Evolutionary conservation across 2,797 vertebrate genomes (phyloP), one percentile per base, ranked within the genome.

Genomic region (Podarcis siculus): DNA sequence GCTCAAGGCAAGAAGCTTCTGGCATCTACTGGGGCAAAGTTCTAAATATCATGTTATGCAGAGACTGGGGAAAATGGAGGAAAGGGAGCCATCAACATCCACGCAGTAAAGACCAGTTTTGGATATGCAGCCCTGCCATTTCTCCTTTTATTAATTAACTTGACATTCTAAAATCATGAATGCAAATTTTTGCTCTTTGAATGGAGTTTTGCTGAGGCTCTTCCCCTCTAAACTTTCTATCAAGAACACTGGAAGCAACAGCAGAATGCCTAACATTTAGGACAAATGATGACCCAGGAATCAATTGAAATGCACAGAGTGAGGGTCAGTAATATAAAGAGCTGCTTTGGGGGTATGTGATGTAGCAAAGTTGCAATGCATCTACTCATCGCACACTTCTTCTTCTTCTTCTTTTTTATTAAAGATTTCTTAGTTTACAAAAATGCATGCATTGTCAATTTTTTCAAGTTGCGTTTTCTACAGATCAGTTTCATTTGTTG

Each of bases 71-170:
- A 30, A 86, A 87, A 61, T 1, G 1, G 39, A 88, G 39, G 0
- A 32, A 55, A 45, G 0, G 0, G 7, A 64, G 27, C 8, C 76
- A 73, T 67, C 17, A 37, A 85, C 42, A 81, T 35, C 55, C 42
- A 69, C n/a, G 19, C 12, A 76, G 0, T 71, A 42, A 35, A 80
- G 13, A 1, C 5, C 9, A 37, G 25, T 61, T 72, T 72, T 37
- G 0, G 1, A 0, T 0, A 19, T 0, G 23, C 13, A 72, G 86
- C 4, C 64, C 85, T 84, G 25, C 49, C 23, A 3, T 64, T 4
- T 12, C 82, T 78, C 0, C 0, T 32, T 76, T 72, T 66, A 37
- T 83, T 79, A 72, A 87, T 78, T 72, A 79, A 83, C 6, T 73
- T 69, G 45, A 8, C 0, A 25, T 0, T 79, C 2, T 8, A 89